phyloP scores from a whole-genome alignment of 2,888 invertebrate species.

The Hyppa rectilinea region DNA sequence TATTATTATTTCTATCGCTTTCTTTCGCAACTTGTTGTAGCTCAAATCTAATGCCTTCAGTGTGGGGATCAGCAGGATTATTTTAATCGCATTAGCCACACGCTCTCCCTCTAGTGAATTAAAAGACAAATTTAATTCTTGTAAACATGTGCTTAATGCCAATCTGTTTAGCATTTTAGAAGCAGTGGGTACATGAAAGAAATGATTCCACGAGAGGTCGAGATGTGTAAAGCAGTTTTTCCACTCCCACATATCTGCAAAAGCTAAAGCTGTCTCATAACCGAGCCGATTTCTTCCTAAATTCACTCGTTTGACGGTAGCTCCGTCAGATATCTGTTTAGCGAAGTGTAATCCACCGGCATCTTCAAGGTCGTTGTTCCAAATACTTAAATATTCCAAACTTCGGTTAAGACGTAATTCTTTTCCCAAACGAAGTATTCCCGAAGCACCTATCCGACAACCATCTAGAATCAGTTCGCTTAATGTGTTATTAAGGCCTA shows the following conservation, averaged over 20 bases:
- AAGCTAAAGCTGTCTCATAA: conserved; percentile 61
- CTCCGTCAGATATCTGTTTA: conserved; percentile 63
- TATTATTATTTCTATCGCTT: conserved; percentile 65
- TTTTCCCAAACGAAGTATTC: conserved; percentile 66
- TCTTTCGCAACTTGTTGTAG: conserved; percentile 70
- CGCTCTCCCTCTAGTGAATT: conserved; percentile 69
- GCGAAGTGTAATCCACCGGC: conserved; percentile 70
- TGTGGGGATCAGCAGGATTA: conserved; percentile 64
- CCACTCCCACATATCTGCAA: conserved; percentile 69
- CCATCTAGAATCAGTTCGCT: conserved; percentile 71
- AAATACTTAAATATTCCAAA: conserved; percentile 67
- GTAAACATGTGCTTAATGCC: conserved; percentile 62
- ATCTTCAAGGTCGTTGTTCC: conserved; percentile 72
- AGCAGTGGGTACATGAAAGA: conserved; percentile 63
- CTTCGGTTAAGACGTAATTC: conserved; percentile 65
- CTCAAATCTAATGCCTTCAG: conserved; percentile 70
- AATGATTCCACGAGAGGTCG: conserved; percentile 74
- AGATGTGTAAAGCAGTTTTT: conserved; percentile 70
- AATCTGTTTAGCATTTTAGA: conserved; percentile 68
- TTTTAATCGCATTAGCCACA: conserved; percentile 66
- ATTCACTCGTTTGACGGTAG: conserved; percentile 61
- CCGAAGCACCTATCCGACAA: conserved; percentile 74
- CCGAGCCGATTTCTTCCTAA: conserved; percentile 73
- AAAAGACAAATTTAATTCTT: conserved; percentile 73
- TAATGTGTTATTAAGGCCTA: conserved; percentile 69